phyloP scores from a whole-genome alignment of 2,888 invertebrate species.

The Amblyjoppa proteus region DNA sequence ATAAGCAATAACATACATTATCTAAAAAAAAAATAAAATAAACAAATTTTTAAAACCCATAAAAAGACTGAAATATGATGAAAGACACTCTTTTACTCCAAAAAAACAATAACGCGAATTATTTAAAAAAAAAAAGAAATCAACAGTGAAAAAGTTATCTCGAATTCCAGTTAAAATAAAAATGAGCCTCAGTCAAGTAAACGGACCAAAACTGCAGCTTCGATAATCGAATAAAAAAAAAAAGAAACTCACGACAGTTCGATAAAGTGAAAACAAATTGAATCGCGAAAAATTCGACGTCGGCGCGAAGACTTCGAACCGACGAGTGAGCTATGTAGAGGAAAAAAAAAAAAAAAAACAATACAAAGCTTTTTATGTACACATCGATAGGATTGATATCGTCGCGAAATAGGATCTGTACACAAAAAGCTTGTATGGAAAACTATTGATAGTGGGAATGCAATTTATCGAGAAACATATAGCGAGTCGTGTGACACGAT shows the following conservation, averaged over 20 bases:
- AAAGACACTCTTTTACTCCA: constrained; percentile 30
- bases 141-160: not conserved
- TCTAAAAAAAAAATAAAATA: constrained; percentile 18
- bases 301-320: not conserved
- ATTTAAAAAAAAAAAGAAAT: constrained; percentile 17
- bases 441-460: not conserved
- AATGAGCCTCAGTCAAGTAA: not conserved
- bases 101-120: constrained; percentile 9
- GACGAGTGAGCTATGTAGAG: not conserved
- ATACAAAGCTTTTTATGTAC: not conserved
- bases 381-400: constrained; percentile 17
- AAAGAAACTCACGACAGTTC: not conserved
- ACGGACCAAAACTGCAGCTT: not conserved
- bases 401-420: constrained; percentile 7
- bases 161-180: not conserved
- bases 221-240: not conserved
- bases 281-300: not conserved
- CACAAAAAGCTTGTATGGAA: constrained; percentile 10
- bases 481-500: not conserved
- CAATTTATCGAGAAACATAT: constrained; percentile 8
- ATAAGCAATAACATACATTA: constrained; percentile 3
- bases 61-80: constrained; percentile 63
- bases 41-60: constrained; percentile 38
- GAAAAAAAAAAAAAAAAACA: not conserved
- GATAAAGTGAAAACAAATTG: not conserved